Evolutionary conservation across 2,888 invertebrate genomes (phyloP).

Genomic region (Dasypolia templi): DNA sequence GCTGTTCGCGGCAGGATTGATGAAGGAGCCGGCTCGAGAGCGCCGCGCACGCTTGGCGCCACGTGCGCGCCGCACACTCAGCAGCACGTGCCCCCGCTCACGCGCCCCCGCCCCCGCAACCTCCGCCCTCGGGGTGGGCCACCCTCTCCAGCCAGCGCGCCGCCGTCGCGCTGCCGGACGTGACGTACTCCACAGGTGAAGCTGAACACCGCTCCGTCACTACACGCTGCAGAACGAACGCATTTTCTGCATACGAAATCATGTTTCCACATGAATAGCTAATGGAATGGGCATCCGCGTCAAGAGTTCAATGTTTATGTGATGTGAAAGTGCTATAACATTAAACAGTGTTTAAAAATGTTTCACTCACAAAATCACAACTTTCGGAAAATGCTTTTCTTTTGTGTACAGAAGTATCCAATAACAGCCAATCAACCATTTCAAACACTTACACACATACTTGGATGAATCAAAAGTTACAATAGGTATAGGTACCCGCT

Average conservation of each 20-base stretch:
- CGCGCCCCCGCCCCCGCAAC: slow-evolving; percentile 49
- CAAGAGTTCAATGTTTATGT: slow-evolving; percentile 3
- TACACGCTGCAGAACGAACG: slow-evolving; percentile 7
- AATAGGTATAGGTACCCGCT: not conserved
- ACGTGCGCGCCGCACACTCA: slow-evolving; percentile 81
- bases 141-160: slow-evolving; percentile 31
- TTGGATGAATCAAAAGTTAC: slow-evolving; percentile 1
- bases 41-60: slow-evolving; percentile 77
- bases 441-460: not conserved
- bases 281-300: not conserved
- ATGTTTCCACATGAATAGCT: slow-evolving; percentile 3
- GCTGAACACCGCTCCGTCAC: not conserved
- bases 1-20: slow-evolving; percentile 85
- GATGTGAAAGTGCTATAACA: not conserved
- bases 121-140: slow-evolving; percentile 32
- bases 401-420: slow-evolving; percentile 1
- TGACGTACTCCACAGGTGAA: slow-evolving; percentile 26
- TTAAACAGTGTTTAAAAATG: not conserved
- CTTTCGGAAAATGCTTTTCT: not conserved
- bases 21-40: slow-evolving; percentile 77
- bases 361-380: not conserved
- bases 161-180: not conserved
- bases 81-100: slow-evolving; percentile 68
- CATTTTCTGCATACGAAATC: slow-evolving; percentile 9
- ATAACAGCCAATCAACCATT: not conserved